Percentiles rank a stretch among this genome's conserved stretches.
These are phyloP conservation scores for Crepidodera aurea DNA, from an alignment of 2,888 invertebrate genomes.

Conservation along the genomic window DNA sequence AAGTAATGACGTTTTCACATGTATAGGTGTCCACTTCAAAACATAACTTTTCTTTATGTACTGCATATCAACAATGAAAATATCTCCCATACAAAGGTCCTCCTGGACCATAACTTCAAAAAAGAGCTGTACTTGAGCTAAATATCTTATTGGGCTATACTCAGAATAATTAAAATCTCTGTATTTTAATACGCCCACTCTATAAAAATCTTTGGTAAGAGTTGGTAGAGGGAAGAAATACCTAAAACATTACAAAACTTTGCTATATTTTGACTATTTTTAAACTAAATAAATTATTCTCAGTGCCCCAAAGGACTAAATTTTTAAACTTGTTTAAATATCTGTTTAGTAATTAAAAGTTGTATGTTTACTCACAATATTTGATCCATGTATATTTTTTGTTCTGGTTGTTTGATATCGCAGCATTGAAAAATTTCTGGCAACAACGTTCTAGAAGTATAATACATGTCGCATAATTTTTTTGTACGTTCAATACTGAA, in stretches of 20 bases:
- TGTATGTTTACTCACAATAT: not conserved
- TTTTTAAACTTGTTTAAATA: no score
- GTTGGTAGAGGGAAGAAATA: conserved; percentile 1
- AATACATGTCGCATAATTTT: conserved; percentile 24
- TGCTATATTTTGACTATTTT: no score
- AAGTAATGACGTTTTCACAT: not conserved
- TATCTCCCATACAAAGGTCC: conserved; percentile 16
- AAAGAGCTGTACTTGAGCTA: not conserved
- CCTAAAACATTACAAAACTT: conserved; percentile 8
- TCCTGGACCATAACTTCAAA: conserved; percentile 13
- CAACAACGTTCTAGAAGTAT: conserved; percentile 14
- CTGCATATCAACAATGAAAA: conserved; percentile 20
- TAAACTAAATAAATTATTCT: no score
- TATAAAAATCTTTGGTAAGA: conserved; percentile 10
- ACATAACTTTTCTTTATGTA: conserved; percentile 2
- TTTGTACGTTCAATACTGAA: conserved; percentile 28
- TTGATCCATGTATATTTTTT: not conserved
- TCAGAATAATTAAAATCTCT: not conserved
- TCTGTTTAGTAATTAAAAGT: no score
- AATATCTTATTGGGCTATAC: not conserved
- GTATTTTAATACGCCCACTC: not conserved
- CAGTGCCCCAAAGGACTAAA: no score
- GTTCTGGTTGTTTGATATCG: not conserved
- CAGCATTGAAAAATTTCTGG: not conserved
- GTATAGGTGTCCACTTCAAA: not conserved